Conservation (phyloP, 1,140 invertebrate species). For the Ooceraea biroi region DNA sequence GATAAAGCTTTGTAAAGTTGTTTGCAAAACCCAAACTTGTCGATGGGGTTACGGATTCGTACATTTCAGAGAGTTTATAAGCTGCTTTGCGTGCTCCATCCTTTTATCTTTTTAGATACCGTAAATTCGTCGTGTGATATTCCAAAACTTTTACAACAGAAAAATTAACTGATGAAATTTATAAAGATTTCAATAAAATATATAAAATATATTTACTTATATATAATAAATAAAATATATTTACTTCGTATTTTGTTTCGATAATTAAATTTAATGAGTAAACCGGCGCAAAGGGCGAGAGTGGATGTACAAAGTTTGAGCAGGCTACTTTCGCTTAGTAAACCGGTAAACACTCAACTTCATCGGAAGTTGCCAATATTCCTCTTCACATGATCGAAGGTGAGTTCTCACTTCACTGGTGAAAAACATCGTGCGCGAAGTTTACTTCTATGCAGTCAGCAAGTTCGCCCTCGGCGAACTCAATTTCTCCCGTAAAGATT, state of each 20-base stretch:
- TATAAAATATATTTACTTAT: background rate
- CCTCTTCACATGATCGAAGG: constrained; percentile 2
- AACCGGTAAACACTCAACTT: constrained; percentile 27
- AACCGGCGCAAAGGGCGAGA: background rate
- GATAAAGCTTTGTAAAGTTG: constrained; percentile 5
- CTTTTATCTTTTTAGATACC: background rate
- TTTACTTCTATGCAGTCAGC: constrained; percentile 10
- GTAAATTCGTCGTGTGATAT: background rate
- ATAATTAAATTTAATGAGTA: background rate
- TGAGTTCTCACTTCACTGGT: constrained; percentile 18
- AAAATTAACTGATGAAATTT: background rate
- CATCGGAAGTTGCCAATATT: constrained; percentile 13
- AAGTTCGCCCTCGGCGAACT: background rate
- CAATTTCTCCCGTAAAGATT: background rate
- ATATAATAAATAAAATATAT: too few relatives aligned
- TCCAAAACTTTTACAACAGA: background rate
- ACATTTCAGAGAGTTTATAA: background rate
- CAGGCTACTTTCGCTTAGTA: background rate
- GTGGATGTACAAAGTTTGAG: background rate
- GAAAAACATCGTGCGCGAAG: constrained; percentile 14
- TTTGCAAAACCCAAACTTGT: background rate
- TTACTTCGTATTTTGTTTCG: background rate
- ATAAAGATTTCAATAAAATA: background rate
- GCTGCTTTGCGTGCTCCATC: background rate
- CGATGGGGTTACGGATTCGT: background rate